A percentile compares a stretch with the other conserved stretches of the same genome.
Conservation (phyloP, 2,888 invertebrate species). For the Polymixis lichenea region DNA sequence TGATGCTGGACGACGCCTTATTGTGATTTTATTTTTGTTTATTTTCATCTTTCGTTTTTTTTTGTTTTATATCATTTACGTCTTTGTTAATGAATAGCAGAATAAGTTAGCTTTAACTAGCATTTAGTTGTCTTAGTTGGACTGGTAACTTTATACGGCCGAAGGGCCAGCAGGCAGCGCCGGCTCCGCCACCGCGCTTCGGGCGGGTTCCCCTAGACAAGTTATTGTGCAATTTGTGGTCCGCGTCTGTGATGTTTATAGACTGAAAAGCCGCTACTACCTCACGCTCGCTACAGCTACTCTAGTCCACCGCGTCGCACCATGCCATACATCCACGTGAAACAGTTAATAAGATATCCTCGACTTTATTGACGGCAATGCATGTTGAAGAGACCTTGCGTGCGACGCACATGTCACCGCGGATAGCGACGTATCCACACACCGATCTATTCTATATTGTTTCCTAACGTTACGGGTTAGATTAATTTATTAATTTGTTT, state of each 20-base stretch:
- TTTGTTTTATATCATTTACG: constrained; percentile 88
- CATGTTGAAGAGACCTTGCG: constrained; percentile 61
- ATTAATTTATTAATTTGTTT: constrained; percentile 82
- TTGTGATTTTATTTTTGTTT: constrained; percentile 89
- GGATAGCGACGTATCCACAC: constrained; percentile 81
- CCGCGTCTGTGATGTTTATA: constrained; percentile 93
- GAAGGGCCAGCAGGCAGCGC: constrained; percentile 78
- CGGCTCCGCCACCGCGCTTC: constrained; percentile 75
- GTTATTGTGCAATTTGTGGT: constrained; percentile 90
- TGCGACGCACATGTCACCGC: constrained; percentile 79
- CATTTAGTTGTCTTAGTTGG: constrained; percentile 81
- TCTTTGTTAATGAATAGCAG: constrained; percentile 87
- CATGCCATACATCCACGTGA: constrained; percentile 70
- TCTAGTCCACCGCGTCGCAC: constrained; percentile 88
- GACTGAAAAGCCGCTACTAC: constrained; percentile 91
- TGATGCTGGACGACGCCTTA: constrained; percentile 78
- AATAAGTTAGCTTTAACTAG: constrained; percentile 89
- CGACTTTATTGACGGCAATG: constrained; percentile 39
- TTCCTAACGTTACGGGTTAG: constrained; percentile 84
- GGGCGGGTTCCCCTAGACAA: constrained; percentile 82
- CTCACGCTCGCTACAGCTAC: constrained; percentile 89
- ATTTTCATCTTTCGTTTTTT: constrained; percentile 85
- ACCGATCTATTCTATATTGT: constrained; percentile 73
- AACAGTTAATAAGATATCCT: constrained; percentile 51
- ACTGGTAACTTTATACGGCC: constrained; percentile 81